Evolutionary conservation across 2,113 vertebrate genomes (phyloP).

Genomic region (Tetrax tetrax): DNA sequence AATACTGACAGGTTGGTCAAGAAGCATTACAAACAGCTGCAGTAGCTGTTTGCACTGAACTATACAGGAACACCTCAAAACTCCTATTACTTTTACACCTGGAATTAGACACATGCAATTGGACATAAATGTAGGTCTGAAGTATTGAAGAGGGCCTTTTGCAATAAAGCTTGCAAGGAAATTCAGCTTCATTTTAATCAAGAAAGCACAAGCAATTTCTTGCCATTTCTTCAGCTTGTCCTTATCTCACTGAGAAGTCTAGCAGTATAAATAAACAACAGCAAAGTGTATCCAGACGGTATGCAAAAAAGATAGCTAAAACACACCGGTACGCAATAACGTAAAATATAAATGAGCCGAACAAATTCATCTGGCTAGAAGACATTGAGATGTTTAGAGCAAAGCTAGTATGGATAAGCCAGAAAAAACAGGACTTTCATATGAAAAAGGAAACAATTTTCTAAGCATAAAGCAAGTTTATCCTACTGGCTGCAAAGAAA

Average conservation of each 20-base stretch:
- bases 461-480: not conserved
- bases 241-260: not conserved
- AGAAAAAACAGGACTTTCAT: not conserved
- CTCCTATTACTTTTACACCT: not conserved
- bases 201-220: not conserved
- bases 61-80: not conserved
- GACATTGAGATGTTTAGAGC: not conserved
- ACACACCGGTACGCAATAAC: not conserved
- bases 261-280: not conserved
- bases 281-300: not conserved
- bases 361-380: not conserved
- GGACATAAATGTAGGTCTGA: not conserved
- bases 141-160: not conserved
- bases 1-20: not conserved
- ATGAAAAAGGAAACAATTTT: not conserved
- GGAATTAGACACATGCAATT: not conserved
- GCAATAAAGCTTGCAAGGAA: not conserved
- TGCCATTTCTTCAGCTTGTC: not conserved
- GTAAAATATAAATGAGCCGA: not conserved
- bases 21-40: not conserved
- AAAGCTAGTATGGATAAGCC: not conserved
- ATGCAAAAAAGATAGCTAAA: not conserved
- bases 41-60: not conserved
- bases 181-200: not conserved
- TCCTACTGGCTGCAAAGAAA: not conserved